These are phyloP conservation scores for Antheraea assamensis DNA, from an alignment of 2,888 invertebrate species.

Conservation along the genomic window DNA sequence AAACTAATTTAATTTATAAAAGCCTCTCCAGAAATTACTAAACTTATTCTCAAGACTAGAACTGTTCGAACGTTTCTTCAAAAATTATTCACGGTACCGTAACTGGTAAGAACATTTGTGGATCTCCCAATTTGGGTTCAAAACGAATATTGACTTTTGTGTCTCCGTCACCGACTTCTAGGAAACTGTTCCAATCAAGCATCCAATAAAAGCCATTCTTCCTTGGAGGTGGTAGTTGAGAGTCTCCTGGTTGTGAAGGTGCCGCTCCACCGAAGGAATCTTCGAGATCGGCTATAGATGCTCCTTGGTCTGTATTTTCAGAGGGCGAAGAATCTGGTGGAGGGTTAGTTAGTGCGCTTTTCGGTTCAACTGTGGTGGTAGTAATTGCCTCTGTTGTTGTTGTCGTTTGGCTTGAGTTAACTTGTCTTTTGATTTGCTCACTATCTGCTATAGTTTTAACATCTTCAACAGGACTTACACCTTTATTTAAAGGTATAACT, in stretches of 20 bases:
- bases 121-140: conserved; percentile 91
- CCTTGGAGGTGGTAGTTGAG: conserved; percentile 84
- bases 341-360: conserved; percentile 46
- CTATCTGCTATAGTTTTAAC: conserved; percentile 43
- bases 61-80: conserved; percentile 43
- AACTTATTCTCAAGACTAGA: conserved; percentile 54
- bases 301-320: conserved; percentile 74
- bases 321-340: conserved; percentile 63
- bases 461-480: conserved; percentile 61
- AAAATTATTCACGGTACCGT: conserved; percentile 83
- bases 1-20: conserved; percentile 8
- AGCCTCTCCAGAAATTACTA: conserved; percentile 29
- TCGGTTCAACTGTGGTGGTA: conserved; percentile 41
- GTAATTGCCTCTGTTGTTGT: conserved; percentile 36
- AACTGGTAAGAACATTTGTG: conserved; percentile 88
- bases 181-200: conserved; percentile 92
- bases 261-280: conserved; percentile 89
- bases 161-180: conserved; percentile 90
- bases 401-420: conserved; percentile 40
- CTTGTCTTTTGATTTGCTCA: conserved; percentile 67
- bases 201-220: conserved; percentile 92
- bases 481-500: conserved; percentile 71
- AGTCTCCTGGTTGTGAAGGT: conserved; percentile 80
- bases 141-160: conserved; percentile 90
- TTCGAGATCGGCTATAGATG: conserved; percentile 85